phyloP scores from a whole-genome alignment of 2,888 invertebrate genomes.

The Resseliella maxima region DNA sequence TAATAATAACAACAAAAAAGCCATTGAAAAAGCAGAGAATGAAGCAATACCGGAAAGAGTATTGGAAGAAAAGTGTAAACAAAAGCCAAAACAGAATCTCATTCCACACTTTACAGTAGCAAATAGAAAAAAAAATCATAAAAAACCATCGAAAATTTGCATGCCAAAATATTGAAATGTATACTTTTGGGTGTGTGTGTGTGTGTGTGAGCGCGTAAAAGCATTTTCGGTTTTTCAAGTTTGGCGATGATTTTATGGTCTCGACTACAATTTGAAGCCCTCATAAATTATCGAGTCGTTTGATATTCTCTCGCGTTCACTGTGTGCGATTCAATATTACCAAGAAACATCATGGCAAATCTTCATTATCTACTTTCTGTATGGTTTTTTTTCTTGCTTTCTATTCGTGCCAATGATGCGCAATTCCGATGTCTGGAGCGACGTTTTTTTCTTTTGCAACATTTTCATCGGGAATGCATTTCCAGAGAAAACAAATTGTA shows the following conservation, averaged over 20 bases:
- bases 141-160: slow-evolving; percentile 48
- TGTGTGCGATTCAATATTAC: slow-evolving; percentile 18
- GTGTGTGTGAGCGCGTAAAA: neutral
- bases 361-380: slow-evolving; percentile 31
- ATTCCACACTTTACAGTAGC: neutral
- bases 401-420: neutral
- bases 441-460: neutral
- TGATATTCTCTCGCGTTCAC: slow-evolving; percentile 18
- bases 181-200: neutral
- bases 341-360: slow-evolving; percentile 53
- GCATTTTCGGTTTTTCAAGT: neutral
- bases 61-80: slow-evolving; percentile 26
- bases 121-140: neutral
- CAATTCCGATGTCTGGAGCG: slow-evolving; percentile 40
- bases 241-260: slow-evolving; percentile 31
- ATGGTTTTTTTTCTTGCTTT: neutral
- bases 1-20: neutral
- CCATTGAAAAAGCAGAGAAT: neutral
- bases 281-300: slow-evolving; percentile 29
- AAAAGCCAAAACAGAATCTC: neutral
- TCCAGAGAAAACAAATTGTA: neutral
- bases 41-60: neutral
- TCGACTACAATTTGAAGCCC: slow-evolving; percentile 40
- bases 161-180: slow-evolving; percentile 54
- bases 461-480: slow-evolving; percentile 43